A percentile compares a stretch with the other conserved stretches of the same genome.
phyloP scores from a whole-genome alignment of 2,888 invertebrate species.

The Clusia tigrina region DNA sequence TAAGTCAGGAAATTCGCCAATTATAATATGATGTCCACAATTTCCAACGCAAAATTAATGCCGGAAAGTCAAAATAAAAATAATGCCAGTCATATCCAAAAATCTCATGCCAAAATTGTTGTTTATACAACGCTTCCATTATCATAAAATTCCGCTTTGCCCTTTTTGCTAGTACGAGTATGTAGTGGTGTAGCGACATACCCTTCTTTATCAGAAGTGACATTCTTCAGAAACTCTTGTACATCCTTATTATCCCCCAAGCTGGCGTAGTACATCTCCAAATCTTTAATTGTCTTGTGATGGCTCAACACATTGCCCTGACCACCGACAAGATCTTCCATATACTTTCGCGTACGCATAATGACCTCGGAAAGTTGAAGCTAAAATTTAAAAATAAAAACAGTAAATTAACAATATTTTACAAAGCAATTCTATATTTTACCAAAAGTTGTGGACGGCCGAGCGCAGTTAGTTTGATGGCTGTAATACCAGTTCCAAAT shows the following conservation, averaged over 20 bases:
- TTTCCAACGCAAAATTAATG: too few relatives aligned
- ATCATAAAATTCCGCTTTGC: too few relatives aligned
- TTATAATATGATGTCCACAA: too few relatives aligned
- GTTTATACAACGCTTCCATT: not conserved
- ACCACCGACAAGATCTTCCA: conserved; percentile 89
- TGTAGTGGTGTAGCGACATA: conserved; percentile 65
- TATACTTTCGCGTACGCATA: conserved; percentile 92
- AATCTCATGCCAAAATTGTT: not conserved
- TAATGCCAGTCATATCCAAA: too few relatives aligned
- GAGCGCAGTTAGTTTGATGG: conserved; percentile 95
- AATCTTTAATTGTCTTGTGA: conserved; percentile 85
- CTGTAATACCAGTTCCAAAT: conserved; percentile 94
- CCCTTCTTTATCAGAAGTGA: conserved; percentile 94
- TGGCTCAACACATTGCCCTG: conserved; percentile 87
- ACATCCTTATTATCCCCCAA: conserved; percentile 81
- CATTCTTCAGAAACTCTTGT: conserved; percentile 87
- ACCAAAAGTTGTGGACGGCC: conserved; percentile 94
- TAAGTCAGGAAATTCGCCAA: too few relatives aligned
- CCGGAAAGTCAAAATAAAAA: too few relatives aligned
- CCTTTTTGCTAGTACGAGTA: too few relatives aligned
- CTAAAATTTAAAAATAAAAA: conserved; percentile 66
- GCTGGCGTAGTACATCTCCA: conserved; percentile 83
- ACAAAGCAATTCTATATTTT: conserved; percentile 57
- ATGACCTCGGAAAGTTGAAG: conserved; percentile 97
- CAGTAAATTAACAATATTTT: not conserved